Base-by-base conservation (phyloP, 1,140 invertebrate species). In the Caenorhabditis brenneri region DNA sequence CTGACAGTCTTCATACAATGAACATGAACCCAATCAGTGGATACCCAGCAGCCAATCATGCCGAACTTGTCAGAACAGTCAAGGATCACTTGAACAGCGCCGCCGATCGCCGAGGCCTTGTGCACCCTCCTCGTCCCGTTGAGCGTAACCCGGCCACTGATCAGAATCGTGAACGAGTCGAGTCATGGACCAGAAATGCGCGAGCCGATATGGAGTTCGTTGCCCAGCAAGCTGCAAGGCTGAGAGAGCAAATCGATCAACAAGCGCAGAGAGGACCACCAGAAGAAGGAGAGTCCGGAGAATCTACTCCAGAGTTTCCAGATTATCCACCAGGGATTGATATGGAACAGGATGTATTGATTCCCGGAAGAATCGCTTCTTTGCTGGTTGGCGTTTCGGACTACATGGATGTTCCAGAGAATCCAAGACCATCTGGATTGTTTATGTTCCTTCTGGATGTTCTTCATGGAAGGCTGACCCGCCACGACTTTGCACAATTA, bases 1-100 rank as follows among this genome's bases (percentile, higher is more conserved):
- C 65, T 3, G 65, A 74, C n/a, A 46, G 19, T 15, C 10, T 74
- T 6, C 3, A 19, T n/a, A 74, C 65, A 6, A 46, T 74, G 65
- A 74, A 74, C 22, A 74, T 74, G 65, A 42, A 74, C n/a, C 6
- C n/a, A 1, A 74, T 74, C 36, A 27, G 36, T 42, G 65, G 65
- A 7, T 42, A 74, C 19, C 36, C 27, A 3, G 36, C 65, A 2
- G 36, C 65, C 2, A 74, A 74, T 31, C 65, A 74, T n/a, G 12
- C 33, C 2, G 65, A 74, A 10, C 19, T 74, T 6, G 7, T 74
- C 19, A 74, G 10, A 46, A 46, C 24, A n/a, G 65, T 74, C n/a
- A 58, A 58, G n/a, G 53, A 58, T 27, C 53, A 58, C 24, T 7
- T 58, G 2, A n/a, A 12, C 7, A 4, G 53, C 27, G 53, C n/a